Evolutionary conservation across 2,113 vertebrate species (phyloP).

Genomic region (Azemiops feae): DNA sequence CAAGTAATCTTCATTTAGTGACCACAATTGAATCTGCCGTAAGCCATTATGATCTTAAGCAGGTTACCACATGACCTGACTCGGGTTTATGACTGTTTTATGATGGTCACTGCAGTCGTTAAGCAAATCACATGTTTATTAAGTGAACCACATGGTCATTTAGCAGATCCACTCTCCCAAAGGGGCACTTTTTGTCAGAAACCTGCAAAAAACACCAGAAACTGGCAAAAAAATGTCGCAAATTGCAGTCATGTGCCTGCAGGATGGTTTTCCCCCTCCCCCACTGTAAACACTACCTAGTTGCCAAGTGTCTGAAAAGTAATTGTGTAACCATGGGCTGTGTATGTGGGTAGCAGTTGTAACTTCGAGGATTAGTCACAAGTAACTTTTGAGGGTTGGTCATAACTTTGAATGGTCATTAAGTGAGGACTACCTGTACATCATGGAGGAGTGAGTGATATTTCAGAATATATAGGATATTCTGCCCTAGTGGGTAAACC

Average conservation of each 20-base stretch:
- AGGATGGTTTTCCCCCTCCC: no score
- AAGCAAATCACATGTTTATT: neutral
- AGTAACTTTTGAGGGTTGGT: neutral
- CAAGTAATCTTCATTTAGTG: neutral
- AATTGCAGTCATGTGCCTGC: no score
- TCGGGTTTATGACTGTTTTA: neutral
- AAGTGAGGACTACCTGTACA: neutral
- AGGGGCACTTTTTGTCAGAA: neutral
- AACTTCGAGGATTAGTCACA: neutral
- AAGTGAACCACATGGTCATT: neutral
- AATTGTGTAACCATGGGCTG: neutral
- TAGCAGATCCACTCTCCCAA: neutral
- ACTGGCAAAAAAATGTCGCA: neutral
- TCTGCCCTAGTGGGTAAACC: neutral
- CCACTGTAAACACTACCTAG: no score
- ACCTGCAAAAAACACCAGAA: neutral
- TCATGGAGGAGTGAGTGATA: neutral
- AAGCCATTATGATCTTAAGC: neutral
- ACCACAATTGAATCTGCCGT: neutral
- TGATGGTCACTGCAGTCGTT: neutral
- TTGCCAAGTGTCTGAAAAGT: neutral
- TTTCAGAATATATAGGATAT: neutral
- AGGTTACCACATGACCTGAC: neutral
- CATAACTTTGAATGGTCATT: neutral
- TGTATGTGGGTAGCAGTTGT: neutral